These are phyloP conservation scores for Homalodisca vitripennis DNA, from an alignment of 1,140 invertebrate genomes.

Conservation along the genomic window DNA sequence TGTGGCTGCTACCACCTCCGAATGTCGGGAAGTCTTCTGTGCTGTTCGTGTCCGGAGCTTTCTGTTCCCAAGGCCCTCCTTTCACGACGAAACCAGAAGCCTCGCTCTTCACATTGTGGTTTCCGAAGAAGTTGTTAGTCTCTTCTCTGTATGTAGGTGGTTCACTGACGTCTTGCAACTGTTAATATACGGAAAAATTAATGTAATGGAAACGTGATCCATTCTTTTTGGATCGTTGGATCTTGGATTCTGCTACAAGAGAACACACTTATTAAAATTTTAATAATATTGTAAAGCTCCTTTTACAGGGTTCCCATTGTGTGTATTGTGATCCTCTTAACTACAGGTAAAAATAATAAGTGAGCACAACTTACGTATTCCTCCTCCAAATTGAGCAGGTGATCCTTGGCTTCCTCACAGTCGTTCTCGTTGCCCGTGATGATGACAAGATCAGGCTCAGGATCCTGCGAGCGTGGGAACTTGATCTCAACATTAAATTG, in stretches of 20 bases:
- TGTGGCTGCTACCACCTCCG: slow-evolving; percentile 57
- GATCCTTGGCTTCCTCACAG: slow-evolving; percentile 84
- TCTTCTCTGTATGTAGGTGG: slow-evolving; percentile 52
- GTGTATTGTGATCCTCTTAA: too few species aligned
- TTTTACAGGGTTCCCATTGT: too few species aligned
- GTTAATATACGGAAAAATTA: too few species aligned
- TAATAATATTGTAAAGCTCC: too few species aligned
- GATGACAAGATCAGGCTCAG: slow-evolving; percentile 79
- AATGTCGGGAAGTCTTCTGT: slow-evolving; percentile 90
- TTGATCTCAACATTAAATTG: slow-evolving; percentile 81
- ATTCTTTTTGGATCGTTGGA: too few species aligned
- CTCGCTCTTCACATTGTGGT: slow-evolving; percentile 36
- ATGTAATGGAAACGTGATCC: too few species aligned
- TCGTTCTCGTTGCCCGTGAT: slow-evolving; percentile 86
- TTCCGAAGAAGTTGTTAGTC: slow-evolving; percentile 46
- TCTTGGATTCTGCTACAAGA: too few species aligned
- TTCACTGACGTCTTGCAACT: slow-evolving; percentile 45
- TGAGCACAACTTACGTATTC: slow-evolving; percentile 82
- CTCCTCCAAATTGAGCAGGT: slow-evolving; percentile 87
- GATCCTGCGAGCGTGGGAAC: slow-evolving; percentile 77
- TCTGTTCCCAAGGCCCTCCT: slow-evolving; percentile 86
- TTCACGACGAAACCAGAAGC: slow-evolving; percentile 70
- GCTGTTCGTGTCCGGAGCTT: slow-evolving; percentile 84
- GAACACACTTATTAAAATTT: too few species aligned
- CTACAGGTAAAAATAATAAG: too few species aligned